Conservation (phyloP, 2,888 invertebrate genomes). For the Agrotis clavis region DNA sequence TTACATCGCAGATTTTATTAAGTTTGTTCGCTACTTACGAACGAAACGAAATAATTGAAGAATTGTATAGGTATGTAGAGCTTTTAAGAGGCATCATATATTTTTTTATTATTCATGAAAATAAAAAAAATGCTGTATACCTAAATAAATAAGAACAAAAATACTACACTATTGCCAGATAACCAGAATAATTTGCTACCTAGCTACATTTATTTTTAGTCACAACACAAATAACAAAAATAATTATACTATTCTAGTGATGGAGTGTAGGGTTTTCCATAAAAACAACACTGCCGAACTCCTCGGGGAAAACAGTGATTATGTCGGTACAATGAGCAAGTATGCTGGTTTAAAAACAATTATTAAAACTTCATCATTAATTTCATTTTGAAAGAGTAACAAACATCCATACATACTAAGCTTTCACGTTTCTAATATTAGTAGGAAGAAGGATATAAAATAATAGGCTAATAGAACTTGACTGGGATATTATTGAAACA, state of each 20-base stretch:
- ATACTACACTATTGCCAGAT: background rate
- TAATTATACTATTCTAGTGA: background rate
- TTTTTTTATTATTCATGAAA: no score
- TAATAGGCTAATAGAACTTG: background rate
- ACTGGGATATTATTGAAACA: constrained; percentile 40
- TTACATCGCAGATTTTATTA: constrained; percentile 42
- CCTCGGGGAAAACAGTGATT: background rate
- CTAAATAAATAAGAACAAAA: no score
- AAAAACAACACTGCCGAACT: background rate
- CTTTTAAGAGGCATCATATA: background rate
- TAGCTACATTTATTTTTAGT: background rate
- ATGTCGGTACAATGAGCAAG: background rate
- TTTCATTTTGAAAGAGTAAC: background rate
- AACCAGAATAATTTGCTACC: background rate
- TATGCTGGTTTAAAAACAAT: background rate
- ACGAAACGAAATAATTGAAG: constrained; percentile 6
- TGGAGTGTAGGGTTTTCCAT: background rate
- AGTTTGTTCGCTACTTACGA: constrained; percentile 32
- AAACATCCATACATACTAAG: no score
- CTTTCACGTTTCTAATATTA: no score
- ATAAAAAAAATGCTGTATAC: no score
- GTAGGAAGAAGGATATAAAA: background rate
- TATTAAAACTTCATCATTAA: background rate
- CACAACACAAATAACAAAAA: background rate
- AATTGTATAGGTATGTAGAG: constrained; percentile 1